Evolutionary conservation across 2,888 invertebrate species (phyloP), one percentile per base, ranked within the genome.

Genomic region (Diplolepis rosae): DNA sequence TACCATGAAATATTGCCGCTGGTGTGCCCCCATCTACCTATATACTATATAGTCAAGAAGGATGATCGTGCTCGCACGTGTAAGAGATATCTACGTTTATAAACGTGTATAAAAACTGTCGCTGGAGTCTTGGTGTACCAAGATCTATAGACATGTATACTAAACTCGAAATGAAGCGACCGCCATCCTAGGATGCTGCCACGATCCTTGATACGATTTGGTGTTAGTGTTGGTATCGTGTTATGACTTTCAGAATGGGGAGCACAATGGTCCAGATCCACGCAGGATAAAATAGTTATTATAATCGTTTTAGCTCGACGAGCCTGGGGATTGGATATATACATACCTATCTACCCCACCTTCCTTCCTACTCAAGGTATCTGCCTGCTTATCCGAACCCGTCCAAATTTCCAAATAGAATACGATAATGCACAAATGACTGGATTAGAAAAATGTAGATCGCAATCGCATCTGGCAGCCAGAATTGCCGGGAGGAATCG

Each of bases 271-370:
- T 79, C 85, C 87, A 88, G 88, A 88, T 88, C 86, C 82, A 81
- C 83, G 83, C 84, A 83, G 85, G 88, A 88, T 88, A 88, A 88
- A 88, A 88, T 88, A 87, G 88, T 88, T 88, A 87, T 88, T 88
- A 88, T 88, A 87, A 88, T 87, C 87, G 86, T 87, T 86, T 85
- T 85, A 84, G 83, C 80, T 80, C 81, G 83, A 66, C 73, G 70
- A 68, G 72, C 70, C 56, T 69, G 65, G 71, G 73, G 74, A 77
- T 76, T 74, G 77, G 74, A 77, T 77, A 74, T 73, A 72, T 72
- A 72, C 75, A 71, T 74, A 71, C 71, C 73, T 75, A 69, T 61
- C 70, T 65, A 70, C 48, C 69, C 48, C 45, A 65, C 27, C 69
- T 52, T 65, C 24, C 71, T 51, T 24, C 61, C 61, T 71, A 69